A percentile compares a stretch with the other conserved stretches of the same genome.
Conservation (phyloP, 2,888 invertebrate genomes). For the Agrotis puta region DNA sequence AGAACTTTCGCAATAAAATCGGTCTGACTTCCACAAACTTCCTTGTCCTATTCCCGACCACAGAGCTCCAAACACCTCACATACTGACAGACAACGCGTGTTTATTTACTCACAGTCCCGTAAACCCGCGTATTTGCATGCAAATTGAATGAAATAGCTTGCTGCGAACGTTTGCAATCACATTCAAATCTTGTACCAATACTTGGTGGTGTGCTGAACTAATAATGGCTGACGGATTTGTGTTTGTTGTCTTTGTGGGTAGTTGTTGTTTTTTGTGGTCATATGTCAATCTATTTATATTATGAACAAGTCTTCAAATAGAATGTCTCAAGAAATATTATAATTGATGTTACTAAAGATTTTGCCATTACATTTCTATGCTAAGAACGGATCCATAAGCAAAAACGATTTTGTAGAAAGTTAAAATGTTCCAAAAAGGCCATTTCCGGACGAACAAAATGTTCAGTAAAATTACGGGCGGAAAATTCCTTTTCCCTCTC, state of each 20-base stretch:
- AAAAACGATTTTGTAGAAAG: no score
- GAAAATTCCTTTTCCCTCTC: not conserved
- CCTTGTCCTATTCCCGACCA: slow-evolving; percentile 1
- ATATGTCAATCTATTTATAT: not conserved
- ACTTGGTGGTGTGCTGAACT: slow-evolving; percentile 47
- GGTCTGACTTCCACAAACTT: slow-evolving; percentile 5
- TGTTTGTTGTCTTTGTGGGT: slow-evolving; percentile 31
- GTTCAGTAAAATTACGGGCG: slow-evolving; percentile 14
- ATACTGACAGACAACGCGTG: slow-evolving; percentile 34
- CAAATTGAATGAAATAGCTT: slow-evolving; percentile 62
- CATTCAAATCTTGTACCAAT: slow-evolving; percentile 60
- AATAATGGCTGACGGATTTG: slow-evolving; percentile 41
- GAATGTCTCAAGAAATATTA: not conserved
- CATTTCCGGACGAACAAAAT: slow-evolving; percentile 18
- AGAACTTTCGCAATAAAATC: slow-evolving; percentile 18
- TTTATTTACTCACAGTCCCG: slow-evolving; percentile 52
- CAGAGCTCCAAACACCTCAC: slow-evolving; percentile 14
- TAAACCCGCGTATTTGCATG: slow-evolving; percentile 59
- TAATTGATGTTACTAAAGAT: not conserved
- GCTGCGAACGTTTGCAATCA: slow-evolving; percentile 56
- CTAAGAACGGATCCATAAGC: not conserved
- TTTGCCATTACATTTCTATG: not conserved
- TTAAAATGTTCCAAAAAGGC: slow-evolving; percentile 4
- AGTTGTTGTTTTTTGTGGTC: not conserved
- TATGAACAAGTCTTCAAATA: not conserved